Conservation (phyloP, 2,113 vertebrate species). For the Planiliza haematocheilus region DNA sequence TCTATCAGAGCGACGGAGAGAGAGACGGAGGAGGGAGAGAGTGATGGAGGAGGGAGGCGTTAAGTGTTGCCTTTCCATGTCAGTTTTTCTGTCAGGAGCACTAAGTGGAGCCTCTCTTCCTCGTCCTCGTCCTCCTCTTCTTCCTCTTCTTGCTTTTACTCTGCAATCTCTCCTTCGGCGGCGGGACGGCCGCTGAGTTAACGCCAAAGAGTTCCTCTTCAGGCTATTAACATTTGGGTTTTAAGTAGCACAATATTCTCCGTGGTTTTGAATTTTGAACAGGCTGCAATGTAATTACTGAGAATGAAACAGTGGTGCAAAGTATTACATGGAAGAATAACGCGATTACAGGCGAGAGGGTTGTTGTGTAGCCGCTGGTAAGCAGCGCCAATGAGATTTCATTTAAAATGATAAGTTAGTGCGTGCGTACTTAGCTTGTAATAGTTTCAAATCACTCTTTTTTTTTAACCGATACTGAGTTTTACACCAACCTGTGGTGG, state of each 20-base stretch:
- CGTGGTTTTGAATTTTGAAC: neutral
- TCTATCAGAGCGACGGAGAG: conserved; percentile 52
- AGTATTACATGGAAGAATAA: neutral
- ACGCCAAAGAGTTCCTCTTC: neutral
- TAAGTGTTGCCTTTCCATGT: conserved; percentile 71
- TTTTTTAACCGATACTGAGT: no score
- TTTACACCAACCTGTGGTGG: no score
- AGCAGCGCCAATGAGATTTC: neutral
- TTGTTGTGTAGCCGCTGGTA: neutral
- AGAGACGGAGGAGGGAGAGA: neutral
- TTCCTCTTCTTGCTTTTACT: conserved; percentile 19
- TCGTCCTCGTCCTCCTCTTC: conserved; percentile 39
- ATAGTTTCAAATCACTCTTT: no score
- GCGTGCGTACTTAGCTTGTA: no score
- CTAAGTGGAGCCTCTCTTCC: conserved; percentile 61
- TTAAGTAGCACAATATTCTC: neutral
- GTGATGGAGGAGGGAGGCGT: conserved; percentile 57
- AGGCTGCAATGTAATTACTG: neutral
- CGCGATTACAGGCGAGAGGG: neutral
- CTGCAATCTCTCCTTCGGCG: conserved; percentile 11
- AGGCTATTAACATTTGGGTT: conserved; percentile 3
- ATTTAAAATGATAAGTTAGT: no score
- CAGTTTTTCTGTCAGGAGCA: conserved; percentile 65
- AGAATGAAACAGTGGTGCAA: neutral
- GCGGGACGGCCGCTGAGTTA: neutral